A percentile compares a stretch with the other conserved stretches of the same genome.
Evolutionary conservation across 2,113 vertebrate species (phyloP).

Genomic region (Sinocyclocheilus grahami): DNA sequence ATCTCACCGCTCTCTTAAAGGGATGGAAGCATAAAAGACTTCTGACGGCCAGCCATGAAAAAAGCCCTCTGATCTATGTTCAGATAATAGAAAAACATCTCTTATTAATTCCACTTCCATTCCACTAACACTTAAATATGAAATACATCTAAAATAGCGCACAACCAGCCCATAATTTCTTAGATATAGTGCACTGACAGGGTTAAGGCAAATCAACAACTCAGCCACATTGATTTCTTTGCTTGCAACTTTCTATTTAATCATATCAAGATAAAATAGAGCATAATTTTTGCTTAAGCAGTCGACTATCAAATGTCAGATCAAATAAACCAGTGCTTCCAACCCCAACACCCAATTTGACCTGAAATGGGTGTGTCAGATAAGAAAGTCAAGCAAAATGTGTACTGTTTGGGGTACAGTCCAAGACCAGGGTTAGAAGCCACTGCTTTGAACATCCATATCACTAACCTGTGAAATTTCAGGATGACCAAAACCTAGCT

Average conservation of each 20-base stretch:
- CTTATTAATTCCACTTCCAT: slow-evolving; percentile 3
- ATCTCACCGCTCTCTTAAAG: slow-evolving; percentile 31
- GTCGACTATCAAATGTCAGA: not conserved
- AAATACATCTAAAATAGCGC: not conserved
- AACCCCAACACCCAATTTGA: not conserved
- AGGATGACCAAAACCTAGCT: not conserved
- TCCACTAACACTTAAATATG: not conserved
- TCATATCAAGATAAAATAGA: not conserved
- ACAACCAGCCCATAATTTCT: slow-evolving; percentile 2
- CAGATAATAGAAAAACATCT: not conserved
- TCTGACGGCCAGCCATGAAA: not conserved
- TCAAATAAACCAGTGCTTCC: not conserved
- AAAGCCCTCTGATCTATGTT: slow-evolving; percentile 20
- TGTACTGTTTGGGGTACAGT: not conserved
- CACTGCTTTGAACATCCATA: not conserved
- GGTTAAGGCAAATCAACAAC: not conserved
- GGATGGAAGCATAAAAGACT: slow-evolving; percentile 26
- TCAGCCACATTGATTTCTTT: not conserved
- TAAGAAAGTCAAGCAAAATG: not conserved
- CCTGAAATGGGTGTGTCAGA: not conserved
- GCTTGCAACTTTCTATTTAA: not conserved
- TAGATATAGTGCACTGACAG: not conserved
- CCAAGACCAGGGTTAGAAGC: not conserved
- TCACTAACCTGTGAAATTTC: not conserved
- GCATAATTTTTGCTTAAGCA: not conserved